Evolutionary conservation across 2,888 invertebrate genomes (phyloP).

Genomic region (Pandemis cinnamomeana): DNA sequence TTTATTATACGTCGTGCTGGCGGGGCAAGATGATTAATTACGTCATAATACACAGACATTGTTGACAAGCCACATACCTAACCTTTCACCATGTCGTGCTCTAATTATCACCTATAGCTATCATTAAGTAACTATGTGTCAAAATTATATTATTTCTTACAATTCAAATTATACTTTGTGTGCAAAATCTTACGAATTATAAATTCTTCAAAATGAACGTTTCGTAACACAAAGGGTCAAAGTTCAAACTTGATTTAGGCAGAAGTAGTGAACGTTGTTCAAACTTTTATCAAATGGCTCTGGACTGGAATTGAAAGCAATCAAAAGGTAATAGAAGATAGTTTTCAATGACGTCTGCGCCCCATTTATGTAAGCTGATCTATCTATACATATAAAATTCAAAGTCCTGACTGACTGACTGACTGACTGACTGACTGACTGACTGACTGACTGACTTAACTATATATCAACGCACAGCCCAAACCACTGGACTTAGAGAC

Average conservation of each 20-base stretch:
- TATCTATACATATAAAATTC: no score
- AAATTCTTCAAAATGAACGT: neutral
- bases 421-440: no score
- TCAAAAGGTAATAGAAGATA: neutral
- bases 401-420: no score
- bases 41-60: conserved; percentile 29
- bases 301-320: neutral
- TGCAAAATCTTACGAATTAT: neutral
- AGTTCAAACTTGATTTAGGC: neutral
- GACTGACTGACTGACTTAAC: no score
- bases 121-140: neutral
- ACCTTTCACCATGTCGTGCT: conserved; percentile 16
- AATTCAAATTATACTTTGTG: neutral
- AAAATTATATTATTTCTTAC: neutral
- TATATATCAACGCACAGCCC: no score
- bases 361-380: neutral
- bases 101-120: conserved; percentile 18
- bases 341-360: neutral
- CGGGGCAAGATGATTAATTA: conserved; percentile 27
- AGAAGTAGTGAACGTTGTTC: no score
- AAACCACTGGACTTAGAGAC: no score
- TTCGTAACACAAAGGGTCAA: neutral
- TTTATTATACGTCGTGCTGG: conserved; percentile 10
- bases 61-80: conserved; percentile 34
- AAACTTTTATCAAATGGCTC: neutral